Percentiles rank a stretch among this genome's conserved stretches.
Evolutionary conservation across 2,888 invertebrate species (phyloP).

Genomic region (Chymomyza caudatula): DNA sequence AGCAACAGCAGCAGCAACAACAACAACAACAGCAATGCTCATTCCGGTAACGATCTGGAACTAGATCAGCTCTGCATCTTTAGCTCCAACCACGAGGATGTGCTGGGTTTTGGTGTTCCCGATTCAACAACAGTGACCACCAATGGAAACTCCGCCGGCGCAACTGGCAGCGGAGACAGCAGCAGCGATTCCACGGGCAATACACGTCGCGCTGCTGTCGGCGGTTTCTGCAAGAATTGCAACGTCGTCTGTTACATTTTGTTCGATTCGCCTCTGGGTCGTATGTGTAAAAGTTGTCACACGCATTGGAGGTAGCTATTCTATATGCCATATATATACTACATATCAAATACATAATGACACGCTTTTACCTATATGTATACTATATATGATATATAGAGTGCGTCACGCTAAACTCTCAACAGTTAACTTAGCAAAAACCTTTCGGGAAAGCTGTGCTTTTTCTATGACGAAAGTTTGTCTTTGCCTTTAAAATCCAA

Average conservation of each 20-base stretch:
- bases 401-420: too few species aligned
- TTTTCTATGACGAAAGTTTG: too few species aligned
- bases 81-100: conserved; percentile 42
- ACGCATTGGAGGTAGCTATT: conserved; percentile 88
- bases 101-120: conserved; percentile 42
- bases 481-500: too few species aligned
- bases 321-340: background rate
- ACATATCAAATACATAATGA: conserved; percentile 1
- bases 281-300: conserved; percentile 90
- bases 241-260: conserved; percentile 87
- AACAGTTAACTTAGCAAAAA: too few species aligned
- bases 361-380: conserved; percentile 6
- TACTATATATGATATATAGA: background rate
- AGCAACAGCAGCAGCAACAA: conserved; percentile 40
- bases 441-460: too few species aligned
- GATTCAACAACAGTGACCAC: background rate
- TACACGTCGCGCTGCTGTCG: conserved; percentile 45
- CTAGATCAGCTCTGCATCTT: conserved; percentile 46
- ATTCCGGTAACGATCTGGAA: conserved; percentile 32
- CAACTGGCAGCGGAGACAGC: conserved; percentile 36
- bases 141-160: conserved; percentile 34
- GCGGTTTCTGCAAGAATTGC: conserved; percentile 80
- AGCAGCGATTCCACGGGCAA: conserved; percentile 22
- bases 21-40: conserved; percentile 19
- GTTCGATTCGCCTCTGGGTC: conserved; percentile 86